Evolutionary conservation across 1,140 invertebrate genomes (phyloP).

Genomic region (Drosophila melanica): DNA sequence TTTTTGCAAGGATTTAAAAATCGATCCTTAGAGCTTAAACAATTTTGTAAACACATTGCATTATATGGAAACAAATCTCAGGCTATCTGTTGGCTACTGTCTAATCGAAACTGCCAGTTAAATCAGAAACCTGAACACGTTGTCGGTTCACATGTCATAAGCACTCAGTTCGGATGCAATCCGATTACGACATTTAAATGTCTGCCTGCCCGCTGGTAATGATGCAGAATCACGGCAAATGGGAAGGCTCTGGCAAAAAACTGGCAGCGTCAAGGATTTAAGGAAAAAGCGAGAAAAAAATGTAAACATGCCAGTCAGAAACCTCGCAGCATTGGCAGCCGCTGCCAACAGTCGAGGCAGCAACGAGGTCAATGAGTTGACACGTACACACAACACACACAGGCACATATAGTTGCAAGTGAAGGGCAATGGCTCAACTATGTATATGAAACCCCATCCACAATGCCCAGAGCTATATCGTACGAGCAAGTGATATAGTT

Average conservation of each 20-base stretch:
- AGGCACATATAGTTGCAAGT: conserved; percentile 19
- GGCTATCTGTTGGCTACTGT: background rate
- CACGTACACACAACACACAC: conserved; percentile 36
- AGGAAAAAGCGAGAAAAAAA: conserved; percentile 21
- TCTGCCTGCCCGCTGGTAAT: conserved; percentile 15
- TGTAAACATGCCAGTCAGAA: conserved; percentile 22
- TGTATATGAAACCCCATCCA: background rate
- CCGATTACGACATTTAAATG: conserved; percentile 48
- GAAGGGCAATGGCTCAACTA: conserved; percentile 31
- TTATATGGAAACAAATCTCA: conserved; percentile 4
- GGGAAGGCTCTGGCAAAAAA: conserved; percentile 9
- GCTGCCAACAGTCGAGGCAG: conserved; percentile 3
- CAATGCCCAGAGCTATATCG: conserved; percentile 15
- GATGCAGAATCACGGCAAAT: conserved; percentile 29
- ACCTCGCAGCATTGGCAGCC: conserved; percentile 7
- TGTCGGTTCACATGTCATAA: conserved; percentile 16
- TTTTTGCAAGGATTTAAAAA: background rate
- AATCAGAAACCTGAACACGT: conserved; percentile 26
- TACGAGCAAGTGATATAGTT: conserved; percentile 60
- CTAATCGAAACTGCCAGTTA: conserved; percentile 21
- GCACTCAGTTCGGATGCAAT: conserved; percentile 33
- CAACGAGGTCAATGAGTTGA: conserved; percentile 58
- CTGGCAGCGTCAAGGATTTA: conserved; percentile 30
- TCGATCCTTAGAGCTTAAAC: background rate
- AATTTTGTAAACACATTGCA: background rate